Evolutionary conservation across 2,113 vertebrate genomes (phyloP).

Genomic region (Rhegmatorhina hoffmannsi): DNA sequence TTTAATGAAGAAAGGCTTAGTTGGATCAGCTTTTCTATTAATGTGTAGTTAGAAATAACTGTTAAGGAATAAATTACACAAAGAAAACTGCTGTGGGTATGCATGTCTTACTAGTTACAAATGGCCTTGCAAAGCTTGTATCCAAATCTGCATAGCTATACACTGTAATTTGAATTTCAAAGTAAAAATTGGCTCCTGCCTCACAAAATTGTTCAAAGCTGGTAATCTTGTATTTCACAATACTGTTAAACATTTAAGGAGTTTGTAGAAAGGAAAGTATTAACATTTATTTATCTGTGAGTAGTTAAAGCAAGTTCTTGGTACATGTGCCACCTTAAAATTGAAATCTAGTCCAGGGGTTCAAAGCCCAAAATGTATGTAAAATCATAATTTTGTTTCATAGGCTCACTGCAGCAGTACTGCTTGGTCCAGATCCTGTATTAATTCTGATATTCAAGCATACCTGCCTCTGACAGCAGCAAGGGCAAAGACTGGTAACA

Average conservation of each 20-base stretch:
- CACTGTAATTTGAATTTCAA: background rate
- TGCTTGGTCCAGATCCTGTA: background rate
- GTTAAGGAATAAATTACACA: background rate
- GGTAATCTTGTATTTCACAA: background rate
- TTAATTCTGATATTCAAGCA: background rate
- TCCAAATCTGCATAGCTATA: background rate
- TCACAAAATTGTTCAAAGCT: background rate
- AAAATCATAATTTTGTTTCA: background rate
- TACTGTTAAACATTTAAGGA: background rate
- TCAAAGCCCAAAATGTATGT: background rate
- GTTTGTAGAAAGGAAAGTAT: background rate
- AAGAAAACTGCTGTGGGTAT: background rate
- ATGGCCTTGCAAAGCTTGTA: background rate
- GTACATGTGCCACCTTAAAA: background rate
- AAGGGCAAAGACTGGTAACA: background rate
- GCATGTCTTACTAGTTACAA: background rate
- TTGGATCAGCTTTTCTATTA: background rate
- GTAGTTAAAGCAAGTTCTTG: background rate
- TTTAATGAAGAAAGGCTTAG: background rate
- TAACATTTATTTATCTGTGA: background rate
- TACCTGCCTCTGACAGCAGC: background rate
- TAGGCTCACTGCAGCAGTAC: background rate
- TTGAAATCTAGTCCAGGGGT: background rate
- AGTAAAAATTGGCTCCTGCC: background rate
- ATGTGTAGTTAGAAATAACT: background rate